phyloP scores from a whole-genome alignment of 2,113 vertebrate species.

The Myiozetetes cayanensis region DNA sequence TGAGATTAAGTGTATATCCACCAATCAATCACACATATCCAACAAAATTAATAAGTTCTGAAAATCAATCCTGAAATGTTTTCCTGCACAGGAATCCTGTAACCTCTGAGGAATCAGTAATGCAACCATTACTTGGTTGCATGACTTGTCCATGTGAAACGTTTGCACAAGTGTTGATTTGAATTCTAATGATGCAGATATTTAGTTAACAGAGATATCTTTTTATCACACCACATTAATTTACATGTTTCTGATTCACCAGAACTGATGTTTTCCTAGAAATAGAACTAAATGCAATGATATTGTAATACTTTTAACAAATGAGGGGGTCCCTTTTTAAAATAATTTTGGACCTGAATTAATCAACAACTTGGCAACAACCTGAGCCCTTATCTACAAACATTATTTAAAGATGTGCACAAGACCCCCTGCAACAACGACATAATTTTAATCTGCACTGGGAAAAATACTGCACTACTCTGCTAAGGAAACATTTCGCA shows the following conservation, averaged over 20 bases:
- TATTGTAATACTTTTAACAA: not conserved
- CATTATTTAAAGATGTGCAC: not conserved
- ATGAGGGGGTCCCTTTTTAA: not conserved
- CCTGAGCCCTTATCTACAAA: not conserved
- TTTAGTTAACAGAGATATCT: not conserved
- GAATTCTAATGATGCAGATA: not conserved
- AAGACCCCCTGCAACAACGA: not conserved
- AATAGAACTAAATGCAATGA: not conserved
- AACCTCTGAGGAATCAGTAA: not conserved
- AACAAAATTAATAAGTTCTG: not conserved
- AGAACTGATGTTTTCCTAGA: not conserved
- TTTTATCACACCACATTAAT: not conserved
- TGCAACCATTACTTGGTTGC: not conserved
- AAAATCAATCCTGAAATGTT: not conserved
- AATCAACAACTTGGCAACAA: not conserved
- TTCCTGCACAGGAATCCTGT: not conserved
- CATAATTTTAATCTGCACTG: not conserved
- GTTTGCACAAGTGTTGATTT: not conserved
- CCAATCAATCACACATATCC: not conserved
- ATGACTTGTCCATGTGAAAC: not conserved
- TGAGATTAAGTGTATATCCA: not conserved
- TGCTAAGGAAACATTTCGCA: not conserved
- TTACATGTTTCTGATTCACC: not conserved
- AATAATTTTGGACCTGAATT: not conserved
- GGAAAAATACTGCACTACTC: not conserved